Conservation (phyloP, 2,888 invertebrate genomes). For the Megalurothrips usitatus region DNA sequence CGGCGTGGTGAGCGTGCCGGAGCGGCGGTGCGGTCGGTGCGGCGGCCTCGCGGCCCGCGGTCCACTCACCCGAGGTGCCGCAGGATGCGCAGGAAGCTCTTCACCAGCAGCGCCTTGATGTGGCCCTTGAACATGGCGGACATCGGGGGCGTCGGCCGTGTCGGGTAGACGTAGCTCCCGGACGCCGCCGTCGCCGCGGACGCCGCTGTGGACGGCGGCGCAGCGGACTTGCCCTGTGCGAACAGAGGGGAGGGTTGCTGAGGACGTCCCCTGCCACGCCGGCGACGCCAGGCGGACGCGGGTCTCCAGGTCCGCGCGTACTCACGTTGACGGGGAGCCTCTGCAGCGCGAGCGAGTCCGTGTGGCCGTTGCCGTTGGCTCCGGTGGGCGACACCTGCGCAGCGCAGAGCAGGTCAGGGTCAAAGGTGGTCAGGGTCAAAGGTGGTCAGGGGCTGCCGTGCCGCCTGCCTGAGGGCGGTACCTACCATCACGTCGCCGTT, state of each 20-base stretch:
- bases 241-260: background rate
- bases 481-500: background rate
- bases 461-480: too few species aligned
- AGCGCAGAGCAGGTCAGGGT: too few species aligned
- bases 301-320: background rate
- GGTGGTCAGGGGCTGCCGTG: too few species aligned
- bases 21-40: too few species aligned
- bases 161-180: background rate
- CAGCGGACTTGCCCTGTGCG: background rate
- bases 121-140: slow-evolving; percentile 27
- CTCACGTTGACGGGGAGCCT: slow-evolving; percentile 3
- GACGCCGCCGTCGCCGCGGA: background rate
- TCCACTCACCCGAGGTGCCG: slow-evolving; percentile 64
- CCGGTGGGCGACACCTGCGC: background rate
- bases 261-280: background rate
- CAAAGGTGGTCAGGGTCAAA: too few species aligned
- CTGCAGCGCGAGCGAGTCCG: background rate
- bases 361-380: background rate
- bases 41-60: too few species aligned
- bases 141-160: background rate
- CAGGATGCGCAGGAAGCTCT: slow-evolving; percentile 64
- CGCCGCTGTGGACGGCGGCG: background rate
- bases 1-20: too few species aligned
- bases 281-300: too few species aligned
- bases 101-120: slow-evolving; percentile 61